Percentiles rank a stretch among this genome's conserved stretches.
These are phyloP conservation scores for Phrynocephalus guinanensis DNA, from an alignment of 2,797 vertebrate species.

Conservation along the genomic window DNA sequence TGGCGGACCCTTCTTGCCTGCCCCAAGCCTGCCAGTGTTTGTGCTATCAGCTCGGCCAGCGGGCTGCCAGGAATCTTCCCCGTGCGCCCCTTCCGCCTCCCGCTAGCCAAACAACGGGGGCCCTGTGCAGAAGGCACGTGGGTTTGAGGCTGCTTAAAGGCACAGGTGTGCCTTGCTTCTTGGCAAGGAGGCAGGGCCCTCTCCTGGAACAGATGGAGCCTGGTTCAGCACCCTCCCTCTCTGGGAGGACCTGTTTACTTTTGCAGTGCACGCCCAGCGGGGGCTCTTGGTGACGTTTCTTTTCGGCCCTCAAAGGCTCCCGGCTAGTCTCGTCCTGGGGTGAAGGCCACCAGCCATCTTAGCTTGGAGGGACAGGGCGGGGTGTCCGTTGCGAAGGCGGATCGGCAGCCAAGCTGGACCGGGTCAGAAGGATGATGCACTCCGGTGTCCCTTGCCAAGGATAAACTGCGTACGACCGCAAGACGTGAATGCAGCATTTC, in stretches of 20 bases:
- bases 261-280: no score
- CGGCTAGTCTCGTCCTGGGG: no score
- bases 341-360: no score
- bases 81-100: neutral
- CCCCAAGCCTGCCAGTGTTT: no score
- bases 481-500: neutral
- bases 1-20: neutral
- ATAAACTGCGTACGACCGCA: accelerated
- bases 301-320: neutral
- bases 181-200: no score
- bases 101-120: neutral
- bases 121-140: neutral
- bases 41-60: neutral
- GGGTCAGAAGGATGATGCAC: neutral
- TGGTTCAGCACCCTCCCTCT: no score
- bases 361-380: no score
- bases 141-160: neutral
- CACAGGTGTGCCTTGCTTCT: no score
- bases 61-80: neutral
- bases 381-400: neutral
- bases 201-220: no score
- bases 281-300: neutral
- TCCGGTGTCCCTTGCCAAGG: neutral
- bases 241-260: neutral
- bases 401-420: neutral